phyloP scores from a whole-genome alignment of 2,113 vertebrate genomes.

The Tauraco erythrolophus region DNA sequence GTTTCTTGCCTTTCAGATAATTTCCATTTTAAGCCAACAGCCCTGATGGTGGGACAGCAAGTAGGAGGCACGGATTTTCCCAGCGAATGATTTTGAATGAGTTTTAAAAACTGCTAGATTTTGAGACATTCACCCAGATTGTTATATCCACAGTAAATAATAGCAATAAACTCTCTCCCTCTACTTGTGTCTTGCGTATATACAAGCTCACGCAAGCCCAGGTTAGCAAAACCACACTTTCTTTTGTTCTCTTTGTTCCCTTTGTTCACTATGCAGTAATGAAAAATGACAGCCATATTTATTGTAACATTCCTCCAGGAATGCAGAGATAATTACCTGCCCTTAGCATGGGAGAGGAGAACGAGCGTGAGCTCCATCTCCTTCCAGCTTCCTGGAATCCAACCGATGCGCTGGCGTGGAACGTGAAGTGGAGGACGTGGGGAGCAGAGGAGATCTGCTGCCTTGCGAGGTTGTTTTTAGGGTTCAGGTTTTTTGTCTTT shows the following conservation, averaged over 20 bases:
- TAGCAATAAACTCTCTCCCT: not conserved
- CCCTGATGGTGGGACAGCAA: not conserved
- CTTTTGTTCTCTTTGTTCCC: slow-evolving; percentile 71
- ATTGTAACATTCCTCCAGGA: slow-evolving; percentile 68
- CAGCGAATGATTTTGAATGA: not conserved
- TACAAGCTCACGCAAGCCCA: not conserved
- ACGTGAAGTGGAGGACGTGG: not conserved
- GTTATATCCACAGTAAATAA: not conserved
- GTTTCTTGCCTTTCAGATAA: not conserved
- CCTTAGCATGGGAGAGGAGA: slow-evolving; percentile 45
- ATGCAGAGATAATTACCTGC: slow-evolving; percentile 69
- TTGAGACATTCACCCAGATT: not conserved
- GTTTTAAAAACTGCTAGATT: not conserved
- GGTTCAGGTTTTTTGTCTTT: not conserved
- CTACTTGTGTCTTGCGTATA: not conserved
- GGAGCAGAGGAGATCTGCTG: not conserved
- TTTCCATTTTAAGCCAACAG: not conserved
- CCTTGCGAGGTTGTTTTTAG: not conserved
- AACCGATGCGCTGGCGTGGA: fast-evolving
- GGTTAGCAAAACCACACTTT: slow-evolving; percentile 39
- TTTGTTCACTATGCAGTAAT: slow-evolving; percentile 62
- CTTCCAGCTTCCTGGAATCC: slow-evolving; percentile 23
- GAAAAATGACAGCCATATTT: slow-evolving; percentile 71
- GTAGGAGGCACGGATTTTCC: not conserved
- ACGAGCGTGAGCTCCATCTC: not conserved